These are phyloP conservation scores for Serilophus lunatus DNA, from an alignment of 2,113 vertebrate genomes.

Conservation along the genomic window DNA sequence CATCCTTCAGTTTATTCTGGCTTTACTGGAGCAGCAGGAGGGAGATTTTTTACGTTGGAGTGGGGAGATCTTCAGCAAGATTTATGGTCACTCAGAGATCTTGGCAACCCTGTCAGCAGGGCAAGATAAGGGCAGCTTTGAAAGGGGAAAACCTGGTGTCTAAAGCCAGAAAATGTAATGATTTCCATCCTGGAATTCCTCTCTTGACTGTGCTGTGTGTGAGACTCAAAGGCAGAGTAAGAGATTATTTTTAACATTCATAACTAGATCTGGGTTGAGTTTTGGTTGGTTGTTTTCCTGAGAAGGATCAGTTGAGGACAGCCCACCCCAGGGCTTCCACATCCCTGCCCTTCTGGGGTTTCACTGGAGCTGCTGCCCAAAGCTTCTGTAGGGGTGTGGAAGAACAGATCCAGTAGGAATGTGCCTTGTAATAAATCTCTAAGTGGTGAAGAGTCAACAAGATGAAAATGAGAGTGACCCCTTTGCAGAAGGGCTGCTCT, in stretches of 20 bases:
- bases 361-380: background rate
- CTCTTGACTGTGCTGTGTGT: background rate
- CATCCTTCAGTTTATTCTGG: background rate
- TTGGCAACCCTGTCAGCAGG: background rate
- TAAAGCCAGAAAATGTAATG: background rate
- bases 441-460: background rate
- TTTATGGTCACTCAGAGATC: rapidly evolving
- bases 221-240: background rate
- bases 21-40: background rate
- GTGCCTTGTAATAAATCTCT: background rate
- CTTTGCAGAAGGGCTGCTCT: background rate
- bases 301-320: background rate
- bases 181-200: background rate
- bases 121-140: background rate
- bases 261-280: background rate
- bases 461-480: background rate
- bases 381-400: background rate
- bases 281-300: background rate
- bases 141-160: background rate
- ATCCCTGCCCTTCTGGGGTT: background rate
- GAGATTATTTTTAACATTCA: background rate
- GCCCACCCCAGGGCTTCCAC: background rate
- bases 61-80: background rate
- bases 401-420: rapidly evolving
- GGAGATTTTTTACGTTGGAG: background rate